A percentile compares a stretch with the other conserved stretches of the same genome.
Conservation (phyloP, 1,140 invertebrate species). For the Leptinotarsa defecta region DNA sequence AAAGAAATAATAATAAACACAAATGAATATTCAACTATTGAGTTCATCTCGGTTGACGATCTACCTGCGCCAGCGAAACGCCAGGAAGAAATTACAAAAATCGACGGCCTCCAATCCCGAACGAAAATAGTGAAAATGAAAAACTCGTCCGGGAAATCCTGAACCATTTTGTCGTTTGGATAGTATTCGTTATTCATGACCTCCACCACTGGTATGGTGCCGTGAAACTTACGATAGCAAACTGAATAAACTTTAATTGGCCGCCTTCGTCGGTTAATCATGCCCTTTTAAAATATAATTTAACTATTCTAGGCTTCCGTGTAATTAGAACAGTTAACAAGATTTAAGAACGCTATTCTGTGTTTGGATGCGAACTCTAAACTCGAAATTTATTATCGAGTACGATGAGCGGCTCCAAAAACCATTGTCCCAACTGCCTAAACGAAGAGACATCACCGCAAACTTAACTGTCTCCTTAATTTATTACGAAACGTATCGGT, state of each 20-base stretch:
- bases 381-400: conserved; percentile 36
- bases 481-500: neutral
- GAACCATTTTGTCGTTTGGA: too few relatives aligned
- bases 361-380: conserved; percentile 40
- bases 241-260: conserved; percentile 52
- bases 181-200: too few relatives aligned
- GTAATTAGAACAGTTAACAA: conserved; percentile 48
- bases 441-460: conserved; percentile 22
- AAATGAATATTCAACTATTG: too few relatives aligned
- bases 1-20: too few relatives aligned
- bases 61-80: too few relatives aligned
- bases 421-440: conserved; percentile 27
- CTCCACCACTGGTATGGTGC: conserved; percentile 28
- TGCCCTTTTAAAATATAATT: conserved; percentile 47
- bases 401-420: conserved; percentile 24
- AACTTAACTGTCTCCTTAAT: neutral
- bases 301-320: conserved; percentile 44
- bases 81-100: too few relatives aligned
- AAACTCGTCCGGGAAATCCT: too few relatives aligned
- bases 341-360: conserved; percentile 44
- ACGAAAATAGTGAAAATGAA: too few relatives aligned
- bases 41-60: too few relatives aligned
- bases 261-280: conserved; percentile 41
- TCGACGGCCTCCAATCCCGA: too few relatives aligned
- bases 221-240: conserved; percentile 48